These are phyloP conservation scores for Oegoconia quadripuncta DNA, from an alignment of 2,888 invertebrate genomes.

Conservation along the genomic window DNA sequence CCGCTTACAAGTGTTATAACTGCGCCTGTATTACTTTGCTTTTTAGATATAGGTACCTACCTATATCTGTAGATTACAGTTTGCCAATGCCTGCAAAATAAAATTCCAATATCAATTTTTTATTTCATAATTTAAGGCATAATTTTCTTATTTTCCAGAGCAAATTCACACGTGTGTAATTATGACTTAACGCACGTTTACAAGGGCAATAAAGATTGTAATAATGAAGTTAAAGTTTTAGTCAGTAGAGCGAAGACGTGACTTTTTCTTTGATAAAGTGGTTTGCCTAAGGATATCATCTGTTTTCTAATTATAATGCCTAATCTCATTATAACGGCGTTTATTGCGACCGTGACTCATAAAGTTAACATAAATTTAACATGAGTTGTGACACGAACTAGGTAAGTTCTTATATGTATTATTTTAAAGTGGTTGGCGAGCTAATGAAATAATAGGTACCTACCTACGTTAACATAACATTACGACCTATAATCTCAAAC, in stretches of 20 bases:
- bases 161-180: slow-evolving; percentile 36
- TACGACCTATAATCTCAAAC: too few relatives aligned
- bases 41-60: too few relatives aligned
- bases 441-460: too few relatives aligned
- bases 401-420: too few relatives aligned
- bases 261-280: slow-evolving; percentile 39
- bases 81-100: too few relatives aligned
- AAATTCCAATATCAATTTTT: background rate
- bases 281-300: slow-evolving; percentile 28
- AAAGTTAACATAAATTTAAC: slow-evolving; percentile 8
- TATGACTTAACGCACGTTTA: slow-evolving; percentile 34
- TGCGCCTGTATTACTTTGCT: too few relatives aligned
- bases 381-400: too few relatives aligned
- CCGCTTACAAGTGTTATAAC: too few relatives aligned
- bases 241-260: slow-evolving; percentile 41
- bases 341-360: slow-evolving; percentile 32
- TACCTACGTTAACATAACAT: too few relatives aligned
- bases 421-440: too few relatives aligned
- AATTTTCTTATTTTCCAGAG: slow-evolving; percentile 18
- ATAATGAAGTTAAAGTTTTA: slow-evolving; percentile 33
- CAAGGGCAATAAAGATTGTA: slow-evolving; percentile 32
- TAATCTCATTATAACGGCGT: slow-evolving; percentile 34
- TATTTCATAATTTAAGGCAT: too few relatives aligned
- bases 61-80: too few relatives aligned
- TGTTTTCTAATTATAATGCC: slow-evolving; percentile 15